Evolutionary conservation across 2,113 vertebrate species (phyloP), one percentile per base, ranked within the genome.

Genomic region (Pterocles burchelli): DNA sequence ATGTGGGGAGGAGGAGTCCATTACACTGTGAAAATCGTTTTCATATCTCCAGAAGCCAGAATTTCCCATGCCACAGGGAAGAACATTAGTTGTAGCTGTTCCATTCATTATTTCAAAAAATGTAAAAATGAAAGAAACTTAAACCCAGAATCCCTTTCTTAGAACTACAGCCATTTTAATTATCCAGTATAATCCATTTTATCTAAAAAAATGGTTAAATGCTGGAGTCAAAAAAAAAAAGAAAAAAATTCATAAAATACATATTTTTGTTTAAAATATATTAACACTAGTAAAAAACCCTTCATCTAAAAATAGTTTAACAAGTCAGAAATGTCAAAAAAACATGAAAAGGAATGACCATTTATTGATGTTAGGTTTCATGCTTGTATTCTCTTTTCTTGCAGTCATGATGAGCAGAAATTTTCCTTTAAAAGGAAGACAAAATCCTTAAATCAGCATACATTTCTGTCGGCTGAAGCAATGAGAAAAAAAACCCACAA

Each of bases 21-120:
- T 33, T 76, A 78, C 52, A 48, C 29, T 85, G 66, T 78, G 68
- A 81, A 92, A 97, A 93, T 63, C 1, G 2, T 73, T 95, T 93
- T 92, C 51, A 2, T 89, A 91, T 90, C 93, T 94, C 49, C 58
- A 88, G 87, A 65, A 91, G 58, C 62, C 91, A 95, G 87, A 17
- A 93, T 59, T 92, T 92, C 92, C 85, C 79, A 58, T 73, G 79
- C 52, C 38, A 66, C 43, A 33, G 45, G 46, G n/a, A 82, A 91
- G 77, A 81, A 61, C 29, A 73, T 67, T 49, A 79, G 49, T 58
- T 1, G 3, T 90, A 84, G 67, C 65, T 79, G 49, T 79, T 79
- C 71, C 70, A 85, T 81, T 90, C 88, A 80, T 74, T 88, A 85
- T 80, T 95, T 66, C 24, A 87, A 87, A 67, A 43, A 70, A 59